Percentiles rank a stretch among this genome's conserved stretches.
Evolutionary conservation across 2,888 invertebrate species (phyloP).

Genomic region (Apamea sordens): DNA sequence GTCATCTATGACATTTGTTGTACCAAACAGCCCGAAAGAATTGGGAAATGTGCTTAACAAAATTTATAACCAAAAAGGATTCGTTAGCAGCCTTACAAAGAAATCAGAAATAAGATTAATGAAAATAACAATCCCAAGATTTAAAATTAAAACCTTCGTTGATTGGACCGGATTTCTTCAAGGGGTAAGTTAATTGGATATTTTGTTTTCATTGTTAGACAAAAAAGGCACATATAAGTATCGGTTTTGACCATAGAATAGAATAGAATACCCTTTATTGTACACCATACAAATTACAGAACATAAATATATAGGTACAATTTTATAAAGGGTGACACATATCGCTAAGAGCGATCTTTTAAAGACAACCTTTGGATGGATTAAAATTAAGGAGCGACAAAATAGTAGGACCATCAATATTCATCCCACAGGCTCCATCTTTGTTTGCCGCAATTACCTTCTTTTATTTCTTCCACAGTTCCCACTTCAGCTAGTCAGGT

Average conservation of each 20-base stretch:
- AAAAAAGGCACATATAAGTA: too few species aligned
- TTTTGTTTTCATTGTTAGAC: background rate
- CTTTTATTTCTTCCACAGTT: background rate
- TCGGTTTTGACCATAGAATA: too few species aligned
- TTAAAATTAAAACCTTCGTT: constrained; percentile 77
- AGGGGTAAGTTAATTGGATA: constrained; percentile 67
- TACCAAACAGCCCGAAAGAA: constrained; percentile 65
- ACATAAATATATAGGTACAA: too few species aligned
- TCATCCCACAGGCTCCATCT: background rate
- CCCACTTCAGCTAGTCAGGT: background rate
- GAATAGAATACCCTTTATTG: too few species aligned
- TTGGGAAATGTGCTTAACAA: constrained; percentile 66
- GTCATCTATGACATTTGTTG: constrained; percentile 67
- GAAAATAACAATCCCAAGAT: constrained; percentile 73
- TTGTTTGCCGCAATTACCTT: background rate
- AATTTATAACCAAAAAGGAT: constrained; percentile 60
- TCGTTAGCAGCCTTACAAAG: constrained; percentile 61
- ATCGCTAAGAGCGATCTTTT: too few species aligned
- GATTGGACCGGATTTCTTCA: constrained; percentile 76
- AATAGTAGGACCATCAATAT: background rate
- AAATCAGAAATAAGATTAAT: constrained; percentile 58
- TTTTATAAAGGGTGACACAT: too few species aligned
- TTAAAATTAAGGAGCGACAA: too few species aligned
- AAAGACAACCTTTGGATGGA: too few species aligned
- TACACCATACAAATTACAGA: too few species aligned